phyloP scores from a whole-genome alignment of 2,113 vertebrate genomes.

The Grallaria varia region DNA sequence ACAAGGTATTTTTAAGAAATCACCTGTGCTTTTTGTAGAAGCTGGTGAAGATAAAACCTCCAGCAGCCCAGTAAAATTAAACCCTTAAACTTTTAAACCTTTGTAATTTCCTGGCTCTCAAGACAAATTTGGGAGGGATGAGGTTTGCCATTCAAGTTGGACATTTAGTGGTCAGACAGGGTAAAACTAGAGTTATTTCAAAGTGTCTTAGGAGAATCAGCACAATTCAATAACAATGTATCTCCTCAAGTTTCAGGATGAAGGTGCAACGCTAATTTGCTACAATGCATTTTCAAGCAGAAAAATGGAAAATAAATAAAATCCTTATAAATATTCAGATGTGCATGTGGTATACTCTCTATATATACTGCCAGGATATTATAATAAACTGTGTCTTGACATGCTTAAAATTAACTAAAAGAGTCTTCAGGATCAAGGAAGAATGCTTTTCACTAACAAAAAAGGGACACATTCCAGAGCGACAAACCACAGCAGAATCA shows the following conservation, averaged over 20 bases:
- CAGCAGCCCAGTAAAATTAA: not conserved
- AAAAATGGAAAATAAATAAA: constrained; percentile 8
- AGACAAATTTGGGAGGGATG: not conserved
- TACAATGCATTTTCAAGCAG: not conserved
- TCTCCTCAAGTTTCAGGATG: not conserved
- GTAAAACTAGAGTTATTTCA: not conserved
- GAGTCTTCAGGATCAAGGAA: not conserved
- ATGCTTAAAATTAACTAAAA: not conserved
- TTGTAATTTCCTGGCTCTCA: not conserved
- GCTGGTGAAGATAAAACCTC: not conserved
- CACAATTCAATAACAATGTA: not conserved
- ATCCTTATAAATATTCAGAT: constrained; percentile 6
- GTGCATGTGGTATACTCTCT: not conserved
- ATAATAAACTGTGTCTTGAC: constrained; percentile 1
- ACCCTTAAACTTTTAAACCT: not conserved
- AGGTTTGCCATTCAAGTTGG: not conserved
- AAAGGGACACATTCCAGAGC: not conserved
- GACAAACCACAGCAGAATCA: not conserved
- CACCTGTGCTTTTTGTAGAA: not conserved
- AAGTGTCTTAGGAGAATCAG: not conserved
- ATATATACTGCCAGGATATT: not conserved
- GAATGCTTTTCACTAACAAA: not conserved
- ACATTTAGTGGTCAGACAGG: not conserved
- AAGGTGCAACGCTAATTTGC: not conserved
- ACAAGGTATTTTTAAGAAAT: not conserved